phyloP scores from a whole-genome alignment of 2,797 vertebrate species.

The Podarcis siculus region DNA sequence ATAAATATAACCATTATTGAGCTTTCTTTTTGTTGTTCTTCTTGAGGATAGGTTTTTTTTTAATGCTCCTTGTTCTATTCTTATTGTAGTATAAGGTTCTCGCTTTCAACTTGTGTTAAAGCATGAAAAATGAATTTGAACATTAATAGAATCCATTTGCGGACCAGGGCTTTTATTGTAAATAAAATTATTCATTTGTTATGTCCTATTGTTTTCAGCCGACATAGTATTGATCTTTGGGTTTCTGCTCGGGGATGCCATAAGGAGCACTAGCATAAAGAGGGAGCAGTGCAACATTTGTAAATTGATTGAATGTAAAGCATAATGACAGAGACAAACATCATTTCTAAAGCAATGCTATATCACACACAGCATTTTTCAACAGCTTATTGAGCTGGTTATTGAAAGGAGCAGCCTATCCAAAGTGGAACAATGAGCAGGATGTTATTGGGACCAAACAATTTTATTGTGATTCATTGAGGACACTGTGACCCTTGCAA shows the following conservation, averaged over 20 bases:
- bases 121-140: constrained; percentile 74
- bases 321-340: constrained; percentile 76
- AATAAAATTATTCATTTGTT: constrained; percentile 83
- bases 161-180: constrained; percentile 75
- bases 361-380: constrained; percentile 78
- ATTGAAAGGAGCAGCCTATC: constrained; percentile 66
- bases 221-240: constrained; percentile 80
- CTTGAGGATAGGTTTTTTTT: neutral
- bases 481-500: constrained; percentile 28
- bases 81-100: constrained; percentile 35
- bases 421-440: constrained; percentile 46
- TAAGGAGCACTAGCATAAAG: constrained; percentile 57
- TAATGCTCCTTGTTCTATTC: constrained; percentile 18
- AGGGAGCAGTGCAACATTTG: constrained; percentile 65
- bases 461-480: constrained; percentile 59
- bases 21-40: constrained; percentile 29
- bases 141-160: constrained; percentile 73
- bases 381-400: constrained; percentile 76
- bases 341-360: constrained; percentile 68
- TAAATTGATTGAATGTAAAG: constrained; percentile 71
- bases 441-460: constrained; percentile 52
- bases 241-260: constrained; percentile 72
- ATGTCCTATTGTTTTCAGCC: constrained; percentile 72
- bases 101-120: constrained; percentile 67
- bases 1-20: constrained; percentile 43